Evolutionary conservation across 1,140 invertebrate species (phyloP).

Genomic region (Magallana ariakensis): DNA sequence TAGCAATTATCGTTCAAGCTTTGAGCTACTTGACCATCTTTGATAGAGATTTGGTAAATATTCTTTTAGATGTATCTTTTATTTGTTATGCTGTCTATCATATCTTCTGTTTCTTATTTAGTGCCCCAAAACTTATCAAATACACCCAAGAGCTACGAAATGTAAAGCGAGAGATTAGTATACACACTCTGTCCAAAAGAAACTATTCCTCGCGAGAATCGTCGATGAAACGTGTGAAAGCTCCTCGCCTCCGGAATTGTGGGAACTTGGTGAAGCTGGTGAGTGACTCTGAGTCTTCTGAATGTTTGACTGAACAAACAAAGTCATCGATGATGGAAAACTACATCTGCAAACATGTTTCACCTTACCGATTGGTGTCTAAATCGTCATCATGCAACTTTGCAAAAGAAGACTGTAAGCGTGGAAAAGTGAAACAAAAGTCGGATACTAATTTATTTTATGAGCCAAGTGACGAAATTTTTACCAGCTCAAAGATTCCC

Average conservation of each 20-base stretch:
- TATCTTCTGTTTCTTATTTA: not conserved
- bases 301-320: conserved; percentile 17
- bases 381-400: not conserved
- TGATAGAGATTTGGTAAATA: not conserved
- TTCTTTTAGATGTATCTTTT: conserved; percentile 5
- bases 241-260: conserved; percentile 10
- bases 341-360: not conserved
- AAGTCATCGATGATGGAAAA: conserved; percentile 13
- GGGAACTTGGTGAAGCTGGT: conserved; percentile 27
- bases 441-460: conserved; percentile 21
- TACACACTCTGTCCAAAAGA: conserved; percentile 7
- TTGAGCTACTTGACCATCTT: not conserved
- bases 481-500: not conserved
- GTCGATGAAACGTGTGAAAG: not conserved
- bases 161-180: conserved; percentile 6
- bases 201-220: not conserved
- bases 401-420: not conserved
- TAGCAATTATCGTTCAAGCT: not conserved
- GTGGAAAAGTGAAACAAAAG: not conserved
- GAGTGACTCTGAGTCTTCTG: conserved; percentile 26
- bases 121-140: conserved; percentile 25
- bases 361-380: not conserved
- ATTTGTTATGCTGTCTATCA: conserved; percentile 5
- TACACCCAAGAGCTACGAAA: conserved; percentile 10
- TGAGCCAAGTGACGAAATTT: not conserved